Conservation (phyloP, 2,888 invertebrate species). For the Pycnomerus fuliginosus region DNA sequence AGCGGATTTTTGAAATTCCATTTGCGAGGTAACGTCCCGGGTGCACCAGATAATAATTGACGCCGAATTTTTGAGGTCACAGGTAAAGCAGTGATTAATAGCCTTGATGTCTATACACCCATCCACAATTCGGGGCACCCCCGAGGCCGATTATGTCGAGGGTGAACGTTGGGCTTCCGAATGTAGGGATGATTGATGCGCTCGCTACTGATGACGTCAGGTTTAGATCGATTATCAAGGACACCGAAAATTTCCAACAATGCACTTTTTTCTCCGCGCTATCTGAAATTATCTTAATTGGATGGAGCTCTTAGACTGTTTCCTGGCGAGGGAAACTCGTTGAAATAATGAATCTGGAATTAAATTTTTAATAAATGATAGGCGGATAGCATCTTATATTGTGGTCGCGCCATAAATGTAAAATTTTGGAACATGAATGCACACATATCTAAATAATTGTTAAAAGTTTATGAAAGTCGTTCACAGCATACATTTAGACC, state of each 20-base stretch:
- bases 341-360: slow-evolving; percentile 11
- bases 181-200: slow-evolving; percentile 24
- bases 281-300: slow-evolving; percentile 8
- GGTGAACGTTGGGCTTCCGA: slow-evolving; percentile 21
- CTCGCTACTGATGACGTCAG: slow-evolving; percentile 22
- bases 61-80: too few species aligned
- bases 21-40: too few species aligned
- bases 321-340: slow-evolving; percentile 1
- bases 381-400: too few species aligned
- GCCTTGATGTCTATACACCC: slow-evolving; percentile 1
- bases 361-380: too few species aligned
- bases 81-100: slow-evolving; percentile 4
- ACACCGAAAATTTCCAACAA: slow-evolving; percentile 3
- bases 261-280: slow-evolving; percentile 2
- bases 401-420: slow-evolving; percentile 35
- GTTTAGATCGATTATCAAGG: slow-evolving; percentile 26
- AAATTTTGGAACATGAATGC: slow-evolving; percentile 30
- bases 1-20: too few species aligned
- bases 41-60: too few species aligned
- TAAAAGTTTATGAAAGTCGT: slow-evolving; percentile 27
- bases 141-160: slow-evolving; percentile 23
- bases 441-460: slow-evolving; percentile 32
- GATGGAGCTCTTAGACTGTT: slow-evolving; percentile 4
- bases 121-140: slow-evolving; percentile 6
- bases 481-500: too few species aligned